Evolutionary conservation across 2,888 invertebrate genomes (phyloP).

Genomic region (Pristionchus arcanus): DNA sequence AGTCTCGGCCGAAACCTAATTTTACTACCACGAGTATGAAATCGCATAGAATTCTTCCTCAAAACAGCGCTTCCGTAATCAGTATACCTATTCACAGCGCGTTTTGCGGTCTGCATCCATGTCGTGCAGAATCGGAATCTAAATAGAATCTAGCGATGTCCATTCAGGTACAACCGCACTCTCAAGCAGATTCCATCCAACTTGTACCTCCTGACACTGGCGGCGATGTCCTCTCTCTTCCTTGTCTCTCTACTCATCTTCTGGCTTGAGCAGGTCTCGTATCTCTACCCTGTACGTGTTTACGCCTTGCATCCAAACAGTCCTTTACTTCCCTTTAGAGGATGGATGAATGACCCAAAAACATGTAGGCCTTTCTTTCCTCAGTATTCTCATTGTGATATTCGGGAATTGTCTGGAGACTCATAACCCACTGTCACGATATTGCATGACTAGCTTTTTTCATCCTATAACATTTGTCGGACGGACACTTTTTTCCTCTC

Average conservation of each 20-base stretch:
- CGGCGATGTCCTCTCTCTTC: conserved; percentile 74
- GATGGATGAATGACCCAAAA: neutral
- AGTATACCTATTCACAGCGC: neutral
- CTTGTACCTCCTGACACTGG: conserved; percentile 68
- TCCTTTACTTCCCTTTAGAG: neutral
- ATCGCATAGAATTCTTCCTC: neutral
- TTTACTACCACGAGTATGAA: neutral
- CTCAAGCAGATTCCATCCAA: conserved; percentile 71
- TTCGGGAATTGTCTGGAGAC: neutral
- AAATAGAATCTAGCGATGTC: neutral
- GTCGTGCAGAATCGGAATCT: neutral
- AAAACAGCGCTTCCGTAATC: neutral
- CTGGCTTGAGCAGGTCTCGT: conserved; percentile 75
- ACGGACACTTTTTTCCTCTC: neutral
- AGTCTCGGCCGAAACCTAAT: neutral
- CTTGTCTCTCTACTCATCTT: conserved; percentile 73
- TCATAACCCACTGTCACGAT: conserved; percentile 29
- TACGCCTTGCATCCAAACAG: neutral
- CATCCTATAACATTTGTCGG: neutral
- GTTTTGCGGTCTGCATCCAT: neutral
- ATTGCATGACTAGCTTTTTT: conserved; percentile 5
- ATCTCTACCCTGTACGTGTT: conserved; percentile 38
- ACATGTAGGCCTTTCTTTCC: neutral
- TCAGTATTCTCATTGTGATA: neutral
- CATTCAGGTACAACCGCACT: conserved; percentile 73